Conservation (phyloP, 2,113 vertebrate genomes). For the Indicator indicator region DNA sequence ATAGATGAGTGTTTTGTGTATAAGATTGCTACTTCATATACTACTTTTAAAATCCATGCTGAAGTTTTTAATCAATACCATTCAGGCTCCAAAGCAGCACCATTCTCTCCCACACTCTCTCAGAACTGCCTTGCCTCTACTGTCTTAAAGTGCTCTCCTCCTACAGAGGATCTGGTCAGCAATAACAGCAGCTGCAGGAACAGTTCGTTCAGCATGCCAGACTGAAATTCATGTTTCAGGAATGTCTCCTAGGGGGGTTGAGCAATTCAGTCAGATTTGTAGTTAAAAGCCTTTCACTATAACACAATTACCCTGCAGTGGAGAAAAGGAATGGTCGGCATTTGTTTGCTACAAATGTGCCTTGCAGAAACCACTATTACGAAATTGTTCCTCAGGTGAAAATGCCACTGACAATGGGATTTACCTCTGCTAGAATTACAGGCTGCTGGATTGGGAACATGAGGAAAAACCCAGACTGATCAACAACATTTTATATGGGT, state of each 20-base stretch:
- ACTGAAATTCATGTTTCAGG: conserved; percentile 71
- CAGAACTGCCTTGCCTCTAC: neutral
- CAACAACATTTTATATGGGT: neutral
- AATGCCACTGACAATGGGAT: conserved; percentile 4
- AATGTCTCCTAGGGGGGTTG: conserved; percentile 67
- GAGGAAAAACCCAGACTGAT: neutral
- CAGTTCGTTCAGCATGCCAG: conserved; percentile 47
- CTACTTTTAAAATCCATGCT: neutral
- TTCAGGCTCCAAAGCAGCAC: neutral
- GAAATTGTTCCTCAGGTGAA: conserved; percentile 12
- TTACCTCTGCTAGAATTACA: neutral
- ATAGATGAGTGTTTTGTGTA: neutral
- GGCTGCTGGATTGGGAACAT: neutral
- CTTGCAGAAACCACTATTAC: conserved; percentile 2
- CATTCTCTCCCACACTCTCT: neutral
- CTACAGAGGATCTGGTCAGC: conserved; percentile 37
- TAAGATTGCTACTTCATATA: neutral
- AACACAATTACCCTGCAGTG: conserved; percentile 50
- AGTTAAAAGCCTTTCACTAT: conserved; percentile 62
- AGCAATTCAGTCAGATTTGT: conserved; percentile 53
- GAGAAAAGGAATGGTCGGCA: conserved; percentile 31
- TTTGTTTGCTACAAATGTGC: conserved; percentile 45
- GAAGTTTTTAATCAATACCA: neutral
- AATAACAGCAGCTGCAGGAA: conserved; percentile 56
- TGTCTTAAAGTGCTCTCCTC: neutral